Base-by-base conservation (phyloP, 1,140 invertebrate species). In the Sitophilus oryzae region DNA sequence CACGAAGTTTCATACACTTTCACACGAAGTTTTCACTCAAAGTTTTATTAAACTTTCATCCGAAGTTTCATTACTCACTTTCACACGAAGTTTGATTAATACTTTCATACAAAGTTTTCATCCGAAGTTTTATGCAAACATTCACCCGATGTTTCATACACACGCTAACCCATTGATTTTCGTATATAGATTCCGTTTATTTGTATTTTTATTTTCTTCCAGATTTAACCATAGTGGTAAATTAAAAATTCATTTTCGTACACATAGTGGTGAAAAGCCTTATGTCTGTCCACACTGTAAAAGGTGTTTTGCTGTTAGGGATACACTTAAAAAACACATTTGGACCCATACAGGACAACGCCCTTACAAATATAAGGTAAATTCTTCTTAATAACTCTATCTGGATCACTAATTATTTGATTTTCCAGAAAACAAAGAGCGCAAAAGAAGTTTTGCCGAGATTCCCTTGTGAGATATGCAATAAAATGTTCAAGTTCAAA, bases 261-360 rank as follows among this genome's bases (percentile, higher is more conserved):
- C 67, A 0, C 66, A 72, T 4, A 71, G 75, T 2, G 68, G 68
- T 2, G 66, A 70, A 55, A 62, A 63, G 36, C 68, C 68, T 2
- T 70, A 61, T 43, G 51, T 46, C 11, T 67, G 66, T 55, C 62
- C 63, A 4, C 59, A 68, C n/a, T 75, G 73, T 56, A 60, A 60
- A 4, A 82, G 83, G 63, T 75, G 78, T 10, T 85, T 83, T 67
- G 79, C 81, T n/a, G 70, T 82, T 16, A 66, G 80, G 53, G 80
- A 82, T 59, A 82, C 82, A 51, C 67, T 85, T 15, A 83, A 82
- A 59, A 83, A 61, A 41, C 67, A 70, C 38, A 60, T 65, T 18
- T 52, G 60, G 35, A 67, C 60, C 1, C 66, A 68, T 52, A 62
- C 59, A 19, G 65, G 64, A 8, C 54, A 51, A 19, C 22, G 53